Base-by-base conservation (phyloP, 2,888 invertebrate genomes). In the Osmoderma eremita region DNA sequence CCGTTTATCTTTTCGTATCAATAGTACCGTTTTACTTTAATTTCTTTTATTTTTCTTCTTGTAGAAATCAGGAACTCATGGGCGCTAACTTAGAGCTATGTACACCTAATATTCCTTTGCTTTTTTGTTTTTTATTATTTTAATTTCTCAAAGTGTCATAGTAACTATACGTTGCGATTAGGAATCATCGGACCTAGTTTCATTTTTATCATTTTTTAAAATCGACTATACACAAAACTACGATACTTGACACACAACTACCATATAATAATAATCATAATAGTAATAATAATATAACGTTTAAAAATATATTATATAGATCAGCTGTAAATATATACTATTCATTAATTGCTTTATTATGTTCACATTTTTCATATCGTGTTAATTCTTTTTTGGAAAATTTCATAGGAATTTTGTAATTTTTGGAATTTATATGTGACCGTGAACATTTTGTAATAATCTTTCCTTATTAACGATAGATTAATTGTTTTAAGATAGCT, bases 161-260 rank as follows among this genome's bases (percentile, higher is more conserved):
- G 82, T 83, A 83, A 83, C 83, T 83, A 82, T 82, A 80, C 80
- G 83, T 83, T 82, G 82, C 83, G 79, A 81, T 30, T 83, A 83
- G 83, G 83, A 83, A 81, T 82, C 81, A 79, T 82, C 72, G 73
- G 70, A 73, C 72, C 71, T 61, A 61, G 58, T 61, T 61, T 53
- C 39, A 53, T 53, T 53, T 38, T 38, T 53, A 18, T 53, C 65
- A 51, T 49, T 63, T 54, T 62, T 63, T 67, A 50, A 67, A 65
- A 67, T 65, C 68, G 65, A 63, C 65, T 69, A 79, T 80, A 80
- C 79, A 80, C 79, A 80, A 51, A 67, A 76, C 80, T 81, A 80
- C 77, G 75, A 75, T 53, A 64, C 49, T 65, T 65, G 68, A 68
- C 68, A 72, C 70, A 74, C 77, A 76, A 72, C 75, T 73, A 75